Percentiles rank a stretch among this genome's conserved stretches.
Evolutionary conservation across 2,113 vertebrate species (phyloP).

Genomic region (Poeciliopsis retropinna): DNA sequence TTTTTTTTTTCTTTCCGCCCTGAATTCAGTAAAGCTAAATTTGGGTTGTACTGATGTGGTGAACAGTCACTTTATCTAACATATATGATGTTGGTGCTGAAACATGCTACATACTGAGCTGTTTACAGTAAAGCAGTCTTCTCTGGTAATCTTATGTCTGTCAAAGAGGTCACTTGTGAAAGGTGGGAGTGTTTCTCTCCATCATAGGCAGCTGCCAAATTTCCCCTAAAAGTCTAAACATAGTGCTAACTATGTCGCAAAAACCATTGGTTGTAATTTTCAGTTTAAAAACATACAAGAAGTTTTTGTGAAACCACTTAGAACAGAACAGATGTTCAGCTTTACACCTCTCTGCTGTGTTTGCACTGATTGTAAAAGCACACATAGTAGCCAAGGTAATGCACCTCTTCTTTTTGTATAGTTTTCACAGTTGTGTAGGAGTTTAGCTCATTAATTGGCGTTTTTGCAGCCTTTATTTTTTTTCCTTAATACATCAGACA

Average conservation of each 20-base stretch:
- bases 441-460: too few relatives aligned
- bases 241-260: neutral
- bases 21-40: neutral
- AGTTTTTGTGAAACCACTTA: neutral
- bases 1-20: too few relatives aligned
- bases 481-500: neutral
- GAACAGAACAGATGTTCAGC: neutral
- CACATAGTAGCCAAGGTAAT: too few relatives aligned
- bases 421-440: too few relatives aligned
- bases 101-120: neutral
- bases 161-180: neutral
- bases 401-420: too few relatives aligned
- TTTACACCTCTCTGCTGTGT: neutral
- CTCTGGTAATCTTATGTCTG: neutral
- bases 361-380: neutral
- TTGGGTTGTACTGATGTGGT: neutral
- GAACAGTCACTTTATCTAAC: neutral
- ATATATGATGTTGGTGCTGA: neutral
- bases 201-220: neutral
- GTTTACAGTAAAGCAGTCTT: neutral
- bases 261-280: neutral
- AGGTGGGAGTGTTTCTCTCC: neutral
- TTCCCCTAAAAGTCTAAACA: neutral
- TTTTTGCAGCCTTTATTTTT: too few relatives aligned
- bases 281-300: neutral